These are phyloP conservation scores for Dreissena polymorpha DNA, from an alignment of 1,140 invertebrate genomes.

Conservation along the genomic window DNA sequence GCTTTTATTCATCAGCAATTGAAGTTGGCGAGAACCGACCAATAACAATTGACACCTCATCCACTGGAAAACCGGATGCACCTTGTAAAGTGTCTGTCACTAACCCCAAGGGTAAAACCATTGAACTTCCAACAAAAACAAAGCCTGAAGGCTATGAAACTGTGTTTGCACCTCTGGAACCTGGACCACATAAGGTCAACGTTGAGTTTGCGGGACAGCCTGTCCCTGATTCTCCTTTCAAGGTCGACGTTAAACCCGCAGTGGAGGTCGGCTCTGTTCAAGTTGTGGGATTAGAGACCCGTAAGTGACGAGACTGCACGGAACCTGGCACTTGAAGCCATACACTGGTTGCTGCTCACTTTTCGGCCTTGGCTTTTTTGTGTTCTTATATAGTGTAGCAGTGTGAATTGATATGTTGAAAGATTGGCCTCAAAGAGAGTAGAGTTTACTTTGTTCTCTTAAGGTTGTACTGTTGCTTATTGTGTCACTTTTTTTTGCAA, in stretches of 20 bases:
- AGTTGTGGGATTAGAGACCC: constrained; percentile 82
- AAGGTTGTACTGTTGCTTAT: no score
- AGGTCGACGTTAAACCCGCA: constrained; percentile 64
- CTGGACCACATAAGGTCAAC: constrained; percentile 82
- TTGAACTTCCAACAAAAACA: constrained; percentile 83
- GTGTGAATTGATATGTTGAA: no score
- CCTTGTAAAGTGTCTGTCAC: constrained; percentile 82
- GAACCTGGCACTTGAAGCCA: background rate
- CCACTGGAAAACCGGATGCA: constrained; percentile 84
- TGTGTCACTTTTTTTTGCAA: no score
- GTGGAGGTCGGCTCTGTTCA: constrained; percentile 80
- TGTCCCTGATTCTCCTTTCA: constrained; percentile 76
- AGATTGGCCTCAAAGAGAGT: no score
- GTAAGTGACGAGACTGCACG: constrained; percentile 39
- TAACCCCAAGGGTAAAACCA: constrained; percentile 74
- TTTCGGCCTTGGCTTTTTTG: no score
- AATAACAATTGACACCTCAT: constrained; percentile 89
- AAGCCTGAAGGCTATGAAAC: constrained; percentile 90
- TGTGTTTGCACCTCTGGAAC: constrained; percentile 90
- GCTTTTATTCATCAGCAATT: constrained; percentile 62
- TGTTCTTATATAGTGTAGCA: no score
- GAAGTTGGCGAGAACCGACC: constrained; percentile 83
- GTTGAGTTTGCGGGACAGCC: constrained; percentile 71
- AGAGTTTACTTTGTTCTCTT: no score
- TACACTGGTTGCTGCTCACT: no score